A percentile compares a stretch with the other conserved stretches of the same genome.
These are phyloP conservation scores for Drosophila neoperkinsi DNA, from an alignment of 2,888 invertebrate species.

Conservation along the genomic window DNA sequence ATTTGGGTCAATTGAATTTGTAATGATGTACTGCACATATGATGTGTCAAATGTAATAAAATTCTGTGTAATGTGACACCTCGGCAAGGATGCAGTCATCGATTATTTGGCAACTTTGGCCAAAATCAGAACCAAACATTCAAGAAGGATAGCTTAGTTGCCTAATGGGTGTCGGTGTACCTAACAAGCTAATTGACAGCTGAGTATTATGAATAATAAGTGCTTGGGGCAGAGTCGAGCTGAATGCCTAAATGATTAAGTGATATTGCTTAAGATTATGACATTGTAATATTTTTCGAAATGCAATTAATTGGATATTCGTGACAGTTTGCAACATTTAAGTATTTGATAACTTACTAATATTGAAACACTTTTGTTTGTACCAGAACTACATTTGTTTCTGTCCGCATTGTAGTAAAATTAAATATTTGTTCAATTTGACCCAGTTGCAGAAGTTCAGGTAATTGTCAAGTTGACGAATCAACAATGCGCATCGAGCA, in stretches of 20 bases:
- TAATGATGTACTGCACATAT: constrained; percentile 49
- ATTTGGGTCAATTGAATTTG: constrained; percentile 77
- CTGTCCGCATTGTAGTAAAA: neutral
- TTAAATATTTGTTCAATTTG: neutral
- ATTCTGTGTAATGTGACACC: constrained; percentile 42
- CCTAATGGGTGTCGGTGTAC: neutral
- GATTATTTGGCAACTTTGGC: constrained; percentile 6
- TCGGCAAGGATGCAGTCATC: constrained; percentile 4
- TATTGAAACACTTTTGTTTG: neutral
- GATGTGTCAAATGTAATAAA: constrained; percentile 67
- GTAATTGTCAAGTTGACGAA: constrained; percentile 38
- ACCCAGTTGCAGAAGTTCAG: constrained; percentile 16
- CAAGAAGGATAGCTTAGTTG: constrained; percentile 9
- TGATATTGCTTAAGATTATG: neutral
- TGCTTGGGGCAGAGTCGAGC: neutral
- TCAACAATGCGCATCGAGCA: constrained; percentile 43
- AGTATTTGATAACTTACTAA: neutral
- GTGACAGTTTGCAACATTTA: neutral
- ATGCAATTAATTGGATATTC: neutral
- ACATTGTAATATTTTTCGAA: no score
- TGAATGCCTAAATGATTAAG: neutral
- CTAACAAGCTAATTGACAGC: constrained; percentile 14
- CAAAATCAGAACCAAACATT: constrained; percentile 31
- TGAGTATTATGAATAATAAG: neutral
- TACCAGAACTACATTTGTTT: neutral